A percentile compares a stretch with the other conserved stretches of the same genome.
These are phyloP conservation scores for Scolopax bukidnonensis DNA, from an alignment of 2,797 vertebrate species.

Conservation along the genomic window DNA sequence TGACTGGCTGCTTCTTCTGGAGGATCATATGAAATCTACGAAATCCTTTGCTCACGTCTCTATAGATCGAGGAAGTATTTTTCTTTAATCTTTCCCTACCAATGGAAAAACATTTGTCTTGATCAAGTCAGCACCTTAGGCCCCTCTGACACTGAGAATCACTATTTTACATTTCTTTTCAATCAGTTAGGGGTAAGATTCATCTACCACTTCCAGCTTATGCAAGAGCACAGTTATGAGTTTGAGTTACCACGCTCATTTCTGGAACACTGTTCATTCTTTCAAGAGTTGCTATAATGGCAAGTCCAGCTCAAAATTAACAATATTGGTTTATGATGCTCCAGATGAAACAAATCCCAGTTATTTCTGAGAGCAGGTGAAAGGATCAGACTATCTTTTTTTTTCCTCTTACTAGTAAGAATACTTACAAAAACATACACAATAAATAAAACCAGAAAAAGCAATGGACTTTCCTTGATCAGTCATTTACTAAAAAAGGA, in stretches of 20 bases:
- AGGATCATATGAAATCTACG: not conserved
- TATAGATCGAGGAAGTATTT: rapidly evolving
- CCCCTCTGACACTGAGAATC: not conserved
- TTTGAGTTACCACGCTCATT: not conserved
- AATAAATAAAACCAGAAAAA: not conserved
- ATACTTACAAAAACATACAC: not conserved
- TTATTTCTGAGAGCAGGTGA: not conserved
- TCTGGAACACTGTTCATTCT: not conserved
- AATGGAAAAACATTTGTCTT: not conserved
- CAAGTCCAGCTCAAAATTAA: not conserved
- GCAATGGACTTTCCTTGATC: not conserved
- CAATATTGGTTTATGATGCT: not conserved
- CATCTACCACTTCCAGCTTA: not conserved
- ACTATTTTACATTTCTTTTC: not conserved
- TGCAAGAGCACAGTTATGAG: not conserved
- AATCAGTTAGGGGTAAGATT: not conserved
- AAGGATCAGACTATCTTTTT: not conserved
- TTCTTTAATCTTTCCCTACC: not conserved
- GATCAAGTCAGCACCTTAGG: not conserved
- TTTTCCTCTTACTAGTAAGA: not conserved
- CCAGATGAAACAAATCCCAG: not conserved
- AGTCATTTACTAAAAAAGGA: conserved; percentile 7
- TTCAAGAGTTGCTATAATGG: not conserved
- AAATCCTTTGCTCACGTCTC: not conserved
- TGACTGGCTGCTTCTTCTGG: not conserved